Base-by-base conservation (phyloP, 2,888 invertebrate species). In the Cheilosia urbana region DNA sequence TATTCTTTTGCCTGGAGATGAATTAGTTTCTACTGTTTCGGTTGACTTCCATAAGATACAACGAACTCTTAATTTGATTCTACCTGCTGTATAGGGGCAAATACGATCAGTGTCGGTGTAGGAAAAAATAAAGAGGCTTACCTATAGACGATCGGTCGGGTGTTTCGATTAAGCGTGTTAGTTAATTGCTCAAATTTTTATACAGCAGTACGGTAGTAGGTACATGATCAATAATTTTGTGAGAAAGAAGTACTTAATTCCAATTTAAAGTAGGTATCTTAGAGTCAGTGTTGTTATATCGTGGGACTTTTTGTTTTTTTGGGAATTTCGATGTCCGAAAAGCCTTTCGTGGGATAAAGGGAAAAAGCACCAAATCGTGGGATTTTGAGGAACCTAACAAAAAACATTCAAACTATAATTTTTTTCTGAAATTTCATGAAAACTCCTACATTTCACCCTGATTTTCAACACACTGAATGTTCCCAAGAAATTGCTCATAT, bases 61-160 rank as follows among this genome's bases (percentile, higher is more conserved):
- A 85, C 80, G 85, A 85, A 85, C 85, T 85, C 80, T 77, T 85
- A 72, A 85, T 85, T 85, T 77, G 66, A 75, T 79, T 75, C 60
- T 72, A 77, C 72, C 42, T 71, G 76, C 53, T 71, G 24, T 45
- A 30, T 30, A 19, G 34, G 19, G 24, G 34, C 24, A 55, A 19
- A 24, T 21, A 34, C 42, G 30, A 42, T 72, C 45, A 49, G 24
- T 24, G 57, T 30, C 60, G 24, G 37, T 13, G 49, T 21, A 53
- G 15, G 51, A 37, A 40, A 15, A 65, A 57, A 34, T 42, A 68
- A 76, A 77, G 60, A 34, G 62, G 68, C 68, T 77, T 77, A 76
- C 68, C 69, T 77, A 76, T 49, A 58, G 37, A 15, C 58, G 49
- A 76, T 77, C 53, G 62, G 45, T 63, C 21, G 42, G 60, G 42